These are phyloP conservation scores for Larimichthys polyactis DNA, from an alignment of 2,113 vertebrate genomes.

Conservation along the genomic window DNA sequence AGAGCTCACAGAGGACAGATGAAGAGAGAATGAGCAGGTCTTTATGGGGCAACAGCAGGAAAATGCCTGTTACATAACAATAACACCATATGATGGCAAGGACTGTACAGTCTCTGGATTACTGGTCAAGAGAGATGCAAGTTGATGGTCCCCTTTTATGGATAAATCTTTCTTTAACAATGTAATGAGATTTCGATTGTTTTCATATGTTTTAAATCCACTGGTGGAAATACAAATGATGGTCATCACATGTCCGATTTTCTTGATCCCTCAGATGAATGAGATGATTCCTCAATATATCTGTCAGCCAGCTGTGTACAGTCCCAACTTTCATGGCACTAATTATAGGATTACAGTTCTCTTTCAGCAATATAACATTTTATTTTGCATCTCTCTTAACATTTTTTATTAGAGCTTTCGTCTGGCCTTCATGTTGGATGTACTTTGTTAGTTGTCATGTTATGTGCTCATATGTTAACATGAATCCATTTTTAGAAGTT, in stretches of 20 bases:
- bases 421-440: neutral
- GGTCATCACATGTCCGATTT: neutral
- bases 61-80: slow-evolving; percentile 45
- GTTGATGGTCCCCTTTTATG: neutral
- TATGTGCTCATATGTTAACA: neutral
- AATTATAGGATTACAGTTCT: neutral
- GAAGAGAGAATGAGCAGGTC: slow-evolving; percentile 22
- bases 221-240: neutral
- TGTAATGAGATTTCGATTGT: neutral
- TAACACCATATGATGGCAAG: slow-evolving; percentile 7
- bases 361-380: neutral
- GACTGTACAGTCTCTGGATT: neutral
- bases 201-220: slow-evolving; percentile 29
- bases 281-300: neutral
- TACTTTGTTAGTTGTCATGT: neutral
- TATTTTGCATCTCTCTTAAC: neutral
- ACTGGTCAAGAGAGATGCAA: neutral
- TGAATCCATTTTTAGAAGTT: neutral
- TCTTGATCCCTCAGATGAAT: neutral
- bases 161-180: neutral
- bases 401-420: neutral
- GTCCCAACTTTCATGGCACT: neutral
- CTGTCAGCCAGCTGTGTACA: neutral
- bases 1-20: slow-evolving; percentile 49
- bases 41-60: slow-evolving; percentile 39